Conservation (phyloP, 2,888 invertebrate genomes). For the Diadegma fenestrale region DNA sequence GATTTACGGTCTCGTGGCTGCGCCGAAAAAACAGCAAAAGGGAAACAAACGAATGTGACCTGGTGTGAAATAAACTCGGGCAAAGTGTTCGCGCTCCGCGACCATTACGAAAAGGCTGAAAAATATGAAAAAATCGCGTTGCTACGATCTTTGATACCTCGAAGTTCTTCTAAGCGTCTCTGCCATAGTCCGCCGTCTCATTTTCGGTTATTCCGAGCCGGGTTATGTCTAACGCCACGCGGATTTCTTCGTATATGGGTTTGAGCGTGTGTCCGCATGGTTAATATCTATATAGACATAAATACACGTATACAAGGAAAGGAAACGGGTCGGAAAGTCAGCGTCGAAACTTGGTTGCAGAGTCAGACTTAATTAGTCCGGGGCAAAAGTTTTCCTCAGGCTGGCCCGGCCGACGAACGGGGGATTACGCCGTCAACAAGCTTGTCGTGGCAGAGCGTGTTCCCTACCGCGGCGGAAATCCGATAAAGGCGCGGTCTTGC, state of each 20-base stretch:
- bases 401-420: slow-evolving; percentile 24
- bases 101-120: not conserved
- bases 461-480: slow-evolving; percentile 66
- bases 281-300: slow-evolving; percentile 9
- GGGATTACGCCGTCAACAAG: slow-evolving; percentile 79
- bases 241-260: slow-evolving; percentile 13
- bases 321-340: slow-evolving; percentile 64
- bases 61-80: not conserved
- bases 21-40: not conserved
- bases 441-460: slow-evolving; percentile 71
- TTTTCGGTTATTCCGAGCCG: slow-evolving; percentile 35
- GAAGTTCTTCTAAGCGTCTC: not conserved
- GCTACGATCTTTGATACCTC: slow-evolving; percentile 54
- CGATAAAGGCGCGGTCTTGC: slow-evolving; percentile 67
- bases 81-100: not conserved
- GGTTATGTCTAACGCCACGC: slow-evolving; percentile 44
- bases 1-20: not conserved
- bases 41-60: not conserved
- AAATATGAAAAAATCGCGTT: slow-evolving; percentile 21
- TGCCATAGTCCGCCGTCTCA: slow-evolving; percentile 12
- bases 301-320: slow-evolving; percentile 32
- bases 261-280: not conserved
- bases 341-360: slow-evolving; percentile 73
- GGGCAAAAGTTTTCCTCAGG: slow-evolving; percentile 75
- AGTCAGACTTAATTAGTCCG: slow-evolving; percentile 78